A percentile compares a stretch with the other conserved stretches of the same genome.
Conservation (phyloP, 1,140 invertebrate species). For the Sinella curviseta region DNA sequence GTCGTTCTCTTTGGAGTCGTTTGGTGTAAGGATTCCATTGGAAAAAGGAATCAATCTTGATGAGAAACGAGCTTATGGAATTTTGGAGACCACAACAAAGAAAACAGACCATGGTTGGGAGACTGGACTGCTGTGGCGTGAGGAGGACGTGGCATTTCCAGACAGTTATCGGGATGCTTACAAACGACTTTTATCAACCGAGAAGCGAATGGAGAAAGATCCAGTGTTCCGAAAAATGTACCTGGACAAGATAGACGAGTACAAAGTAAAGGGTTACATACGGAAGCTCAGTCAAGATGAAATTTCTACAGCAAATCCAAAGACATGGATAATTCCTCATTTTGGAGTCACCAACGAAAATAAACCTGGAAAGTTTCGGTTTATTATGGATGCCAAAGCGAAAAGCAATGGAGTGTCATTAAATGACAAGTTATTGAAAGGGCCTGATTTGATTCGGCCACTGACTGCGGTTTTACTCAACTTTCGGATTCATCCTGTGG, state of each 20-base stretch:
- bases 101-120: not conserved
- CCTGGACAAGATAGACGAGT: not conserved
- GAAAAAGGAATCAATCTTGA: not conserved
- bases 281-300: too few species aligned
- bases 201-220: not conserved
- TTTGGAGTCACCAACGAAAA: slow-evolving; percentile 38
- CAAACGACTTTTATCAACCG: not conserved
- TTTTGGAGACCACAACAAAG: not conserved
- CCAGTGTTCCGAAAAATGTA: not conserved
- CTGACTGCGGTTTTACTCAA: slow-evolving; percentile 20
- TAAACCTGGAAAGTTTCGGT: slow-evolving; percentile 51
- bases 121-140: not conserved
- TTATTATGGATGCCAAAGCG: too few species aligned
- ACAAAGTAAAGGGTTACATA: too few species aligned
- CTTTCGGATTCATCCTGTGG: slow-evolving; percentile 14
- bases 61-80: not conserved
- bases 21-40: not conserved
- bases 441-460: slow-evolving; percentile 29
- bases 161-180: not conserved
- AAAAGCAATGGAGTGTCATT: slow-evolving; percentile 41
- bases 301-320: not conserved
- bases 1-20: not conserved
- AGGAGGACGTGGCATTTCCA: not conserved
- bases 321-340: slow-evolving; percentile 44
- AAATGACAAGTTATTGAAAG: slow-evolving; percentile 31